Conservation (phyloP, 1,140 invertebrate species). For the Druon quercuslanigerum region DNA sequence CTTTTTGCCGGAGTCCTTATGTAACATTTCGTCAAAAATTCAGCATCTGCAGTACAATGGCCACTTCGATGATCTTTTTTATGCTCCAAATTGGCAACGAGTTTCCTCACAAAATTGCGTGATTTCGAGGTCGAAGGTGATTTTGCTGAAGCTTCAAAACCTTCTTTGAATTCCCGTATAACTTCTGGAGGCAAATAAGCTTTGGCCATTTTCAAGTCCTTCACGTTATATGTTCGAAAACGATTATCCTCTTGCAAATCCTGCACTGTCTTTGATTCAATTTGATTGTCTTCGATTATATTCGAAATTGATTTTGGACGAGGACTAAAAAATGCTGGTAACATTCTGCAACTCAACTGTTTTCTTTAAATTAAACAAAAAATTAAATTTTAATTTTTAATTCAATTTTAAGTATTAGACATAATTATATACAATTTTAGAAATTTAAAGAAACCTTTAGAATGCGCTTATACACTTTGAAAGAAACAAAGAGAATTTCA, state of each 20-base stretch:
- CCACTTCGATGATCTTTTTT: not conserved
- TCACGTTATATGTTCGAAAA: constrained; percentile 17
- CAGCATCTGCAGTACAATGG: constrained; percentile 27
- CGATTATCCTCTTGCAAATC: not conserved
- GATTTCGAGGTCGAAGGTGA: constrained; percentile 35
- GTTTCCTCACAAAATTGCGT: constrained; percentile 41
- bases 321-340: not conserved
- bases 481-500: too few relatives aligned
- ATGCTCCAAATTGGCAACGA: constrained; percentile 48
- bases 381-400: too few relatives aligned
- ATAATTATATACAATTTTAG: too few relatives aligned
- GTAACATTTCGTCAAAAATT: constrained; percentile 38
- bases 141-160: constrained; percentile 7
- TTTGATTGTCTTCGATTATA: not conserved
- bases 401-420: too few relatives aligned
- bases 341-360: not conserved
- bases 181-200: not conserved
- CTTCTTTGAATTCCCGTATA: constrained; percentile 18
- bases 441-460: too few relatives aligned
- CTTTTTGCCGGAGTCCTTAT: not conserved
- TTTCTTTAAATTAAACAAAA: too few relatives aligned
- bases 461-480: too few relatives aligned
- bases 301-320: not conserved
- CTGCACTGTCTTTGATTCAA: not conserved
- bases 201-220: constrained; percentile 7